Evolutionary conservation across 2,888 invertebrate genomes (phyloP).

Genomic region (Phaonia tiefii): DNA sequence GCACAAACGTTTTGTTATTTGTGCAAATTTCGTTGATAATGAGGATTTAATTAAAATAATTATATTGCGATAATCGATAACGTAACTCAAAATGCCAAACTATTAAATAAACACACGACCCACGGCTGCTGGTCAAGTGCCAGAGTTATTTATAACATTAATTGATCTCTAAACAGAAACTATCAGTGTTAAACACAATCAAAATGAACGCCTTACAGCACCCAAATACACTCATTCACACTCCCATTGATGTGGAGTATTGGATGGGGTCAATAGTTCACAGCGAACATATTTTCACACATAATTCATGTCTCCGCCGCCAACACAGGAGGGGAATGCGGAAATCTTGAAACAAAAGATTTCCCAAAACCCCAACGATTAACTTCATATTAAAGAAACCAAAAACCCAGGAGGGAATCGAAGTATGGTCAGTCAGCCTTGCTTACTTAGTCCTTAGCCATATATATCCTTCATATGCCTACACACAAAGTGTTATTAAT

Average conservation of each 20-base stretch:
- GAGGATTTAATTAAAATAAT: conserved; percentile 68
- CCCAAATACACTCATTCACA: conserved; percentile 21
- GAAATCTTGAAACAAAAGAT: background rate
- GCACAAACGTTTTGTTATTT: background rate
- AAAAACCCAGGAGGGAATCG: conserved; percentile 41
- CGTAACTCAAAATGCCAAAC: conserved; percentile 4
- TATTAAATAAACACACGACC: conserved; percentile 28
- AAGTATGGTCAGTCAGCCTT: conserved; percentile 60
- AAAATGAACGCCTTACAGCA: conserved; percentile 67
- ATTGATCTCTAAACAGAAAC: conserved; percentile 31
- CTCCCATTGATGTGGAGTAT: background rate
- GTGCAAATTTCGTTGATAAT: conserved; percentile 35
- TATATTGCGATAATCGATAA: conserved; percentile 67
- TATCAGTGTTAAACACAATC: conserved; percentile 61
- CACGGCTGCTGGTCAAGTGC: background rate
- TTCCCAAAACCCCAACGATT: conserved; percentile 71
- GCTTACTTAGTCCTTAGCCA: background rate
- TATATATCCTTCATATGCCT: background rate
- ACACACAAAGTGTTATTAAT: conserved; percentile 72
- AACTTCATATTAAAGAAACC: conserved; percentile 71
- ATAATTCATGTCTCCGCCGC: conserved; percentile 55
- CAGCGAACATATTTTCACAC: conserved; percentile 61
- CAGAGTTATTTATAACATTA: conserved; percentile 46
- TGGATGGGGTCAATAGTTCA: conserved; percentile 62
- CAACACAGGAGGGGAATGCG: background rate